These are phyloP conservation scores for Polyergus mexicanus DNA, from an alignment of 1,140 invertebrate genomes.

Conservation along the genomic window DNA sequence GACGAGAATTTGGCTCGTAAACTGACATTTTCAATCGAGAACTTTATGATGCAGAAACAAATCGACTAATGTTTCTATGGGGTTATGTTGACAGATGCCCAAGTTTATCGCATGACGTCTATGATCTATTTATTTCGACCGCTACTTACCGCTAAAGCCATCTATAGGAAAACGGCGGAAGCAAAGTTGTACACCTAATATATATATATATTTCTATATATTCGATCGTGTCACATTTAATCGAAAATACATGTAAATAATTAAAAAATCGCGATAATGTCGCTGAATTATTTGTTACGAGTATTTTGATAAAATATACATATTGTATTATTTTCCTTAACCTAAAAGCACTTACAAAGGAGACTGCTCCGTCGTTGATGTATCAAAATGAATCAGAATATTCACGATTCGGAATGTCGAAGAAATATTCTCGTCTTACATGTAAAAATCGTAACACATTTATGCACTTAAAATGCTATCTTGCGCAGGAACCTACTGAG, in stretches of 20 bases:
- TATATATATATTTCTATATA: neutral
- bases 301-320: neutral
- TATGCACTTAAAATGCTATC: neutral
- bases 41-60: too few relatives aligned
- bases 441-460: neutral
- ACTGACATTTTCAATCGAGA: too few relatives aligned
- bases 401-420: neutral
- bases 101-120: too few relatives aligned
- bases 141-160: too few relatives aligned
- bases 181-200: too few relatives aligned
- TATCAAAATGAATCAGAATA: neutral
- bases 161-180: too few relatives aligned
- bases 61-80: too few relatives aligned
- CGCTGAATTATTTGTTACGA: neutral
- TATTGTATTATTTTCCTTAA: conserved; percentile 1
- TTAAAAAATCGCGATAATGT: neutral
- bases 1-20: too few relatives aligned
- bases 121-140: too few relatives aligned
- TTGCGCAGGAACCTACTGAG: neutral
- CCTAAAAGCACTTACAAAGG: conserved; percentile 2
- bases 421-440: neutral
- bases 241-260: neutral
- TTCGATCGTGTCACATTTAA: neutral
- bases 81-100: too few relatives aligned
- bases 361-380: neutral